These are phyloP conservation scores for Theonella swinhoei DNA, from an alignment of 37 sponge, comb jelly and placozoan genomes.

Conservation along the genomic window DNA sequence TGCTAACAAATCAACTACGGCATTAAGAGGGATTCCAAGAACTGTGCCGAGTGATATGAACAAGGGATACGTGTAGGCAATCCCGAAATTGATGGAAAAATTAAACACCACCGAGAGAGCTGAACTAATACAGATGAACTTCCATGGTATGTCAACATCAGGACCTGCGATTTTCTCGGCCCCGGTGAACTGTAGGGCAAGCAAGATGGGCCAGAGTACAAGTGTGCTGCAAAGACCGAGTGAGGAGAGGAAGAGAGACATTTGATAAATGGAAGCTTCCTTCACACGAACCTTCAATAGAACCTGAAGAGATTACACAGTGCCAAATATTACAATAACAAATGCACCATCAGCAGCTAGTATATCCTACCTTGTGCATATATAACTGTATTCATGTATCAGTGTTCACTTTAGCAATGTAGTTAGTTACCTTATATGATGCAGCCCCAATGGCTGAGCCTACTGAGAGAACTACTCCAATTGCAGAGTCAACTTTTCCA, in stretches of 20 bases:
- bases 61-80: constrained; percentile 90
- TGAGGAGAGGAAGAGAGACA: constrained; percentile 76
- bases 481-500: constrained; percentile 29
- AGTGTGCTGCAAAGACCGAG: constrained; percentile 77
- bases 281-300: constrained; percentile 73
- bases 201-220: constrained; percentile 69
- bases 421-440: constrained; percentile 71
- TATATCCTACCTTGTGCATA: background rate
- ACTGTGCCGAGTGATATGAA: constrained; percentile 93
- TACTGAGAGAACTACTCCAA: constrained; percentile 73
- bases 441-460: constrained; percentile 86
- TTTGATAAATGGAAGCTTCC: constrained; percentile 82
- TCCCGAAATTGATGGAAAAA: constrained; percentile 91
- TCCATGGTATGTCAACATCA: constrained; percentile 64
- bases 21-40: constrained; percentile 90
- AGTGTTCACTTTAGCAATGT: background rate
- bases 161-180: constrained; percentile 44
- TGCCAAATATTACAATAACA: background rate
- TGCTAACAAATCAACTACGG: constrained; percentile 60
- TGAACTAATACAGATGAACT: constrained; percentile 55
- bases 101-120: constrained; percentile 71
- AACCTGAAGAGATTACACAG: no score
- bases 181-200: constrained; percentile 53
- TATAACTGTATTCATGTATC: no score
- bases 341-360: background rate